Conservation (phyloP, 2,797 vertebrate genomes). For the Phyllotis vaccarum region DNA sequence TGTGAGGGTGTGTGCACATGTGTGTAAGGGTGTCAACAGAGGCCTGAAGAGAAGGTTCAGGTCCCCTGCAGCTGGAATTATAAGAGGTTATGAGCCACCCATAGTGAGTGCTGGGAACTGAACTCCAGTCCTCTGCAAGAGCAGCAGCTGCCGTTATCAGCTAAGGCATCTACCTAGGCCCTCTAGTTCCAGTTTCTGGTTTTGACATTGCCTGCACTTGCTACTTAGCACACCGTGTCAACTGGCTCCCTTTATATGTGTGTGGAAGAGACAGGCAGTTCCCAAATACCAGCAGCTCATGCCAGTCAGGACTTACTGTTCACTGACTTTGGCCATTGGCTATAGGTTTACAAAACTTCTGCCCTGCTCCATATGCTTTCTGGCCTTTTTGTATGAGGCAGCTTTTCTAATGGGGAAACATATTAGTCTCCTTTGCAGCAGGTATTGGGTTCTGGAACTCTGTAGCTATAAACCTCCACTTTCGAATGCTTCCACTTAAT, state of each 20-base stretch:
- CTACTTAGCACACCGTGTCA: neutral
- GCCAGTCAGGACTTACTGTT: neutral
- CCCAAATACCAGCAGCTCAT: no score
- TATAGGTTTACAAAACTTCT: neutral
- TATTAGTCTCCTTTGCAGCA: neutral
- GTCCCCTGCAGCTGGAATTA: neutral
- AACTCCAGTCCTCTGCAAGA: neutral
- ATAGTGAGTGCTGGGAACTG: neutral
- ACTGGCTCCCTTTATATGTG: neutral
- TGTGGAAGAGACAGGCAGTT: fast-evolving
- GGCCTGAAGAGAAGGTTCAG: no score
- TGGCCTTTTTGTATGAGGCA: neutral
- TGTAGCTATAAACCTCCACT: neutral
- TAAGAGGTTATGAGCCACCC: neutral
- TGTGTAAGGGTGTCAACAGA: neutral
- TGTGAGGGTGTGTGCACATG: neutral
- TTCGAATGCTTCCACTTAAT: slow-evolving; percentile 8
- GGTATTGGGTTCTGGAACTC: neutral
- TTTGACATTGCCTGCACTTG: neutral
- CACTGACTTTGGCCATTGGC: neutral
- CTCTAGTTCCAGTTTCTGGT: neutral
- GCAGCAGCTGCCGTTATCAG: no score
- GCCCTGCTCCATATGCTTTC: neutral
- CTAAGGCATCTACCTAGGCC: neutral
- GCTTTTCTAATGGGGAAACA: slow-evolving; percentile 41